Conservation (phyloP, 64 coral and sea anemone species). For the Hydrozoanthus tunicans region DNA sequence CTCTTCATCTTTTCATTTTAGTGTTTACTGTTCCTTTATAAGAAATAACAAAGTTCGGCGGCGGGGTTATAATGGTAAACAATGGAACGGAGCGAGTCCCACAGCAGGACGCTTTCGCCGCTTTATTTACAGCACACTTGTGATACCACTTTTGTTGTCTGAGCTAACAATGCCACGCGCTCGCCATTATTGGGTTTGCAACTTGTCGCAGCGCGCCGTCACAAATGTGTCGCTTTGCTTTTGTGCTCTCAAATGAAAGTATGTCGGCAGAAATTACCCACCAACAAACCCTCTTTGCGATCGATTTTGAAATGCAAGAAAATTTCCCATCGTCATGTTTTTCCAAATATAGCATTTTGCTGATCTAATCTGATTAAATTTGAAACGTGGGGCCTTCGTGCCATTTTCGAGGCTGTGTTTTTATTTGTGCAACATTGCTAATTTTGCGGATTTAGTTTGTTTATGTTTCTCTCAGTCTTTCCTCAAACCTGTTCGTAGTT, state of each 20-base stretch:
- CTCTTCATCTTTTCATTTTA: neutral
- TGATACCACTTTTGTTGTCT: neutral
- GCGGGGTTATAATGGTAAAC: neutral
- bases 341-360: too few species aligned
- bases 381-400: too few species aligned
- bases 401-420: too few species aligned
- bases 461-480: too few species aligned
- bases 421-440: too few species aligned
- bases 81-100: neutral
- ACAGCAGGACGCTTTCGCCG: neutral
- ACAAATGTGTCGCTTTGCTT: slow-evolving; percentile 26
- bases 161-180: neutral
- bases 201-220: neutral
- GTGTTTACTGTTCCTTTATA: neutral
- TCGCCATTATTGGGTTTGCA: slow-evolving; percentile 3
- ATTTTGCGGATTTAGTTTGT: too few species aligned
- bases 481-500: too few species aligned
- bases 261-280: neutral
- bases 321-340: too few species aligned
- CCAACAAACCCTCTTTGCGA: too few species aligned
- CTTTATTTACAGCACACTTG: neutral
- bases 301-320: too few species aligned
- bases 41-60: neutral
- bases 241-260: neutral
- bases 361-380: too few species aligned